Base-by-base conservation (phyloP, 2,888 invertebrate genomes). In the Onchidella celtica region DNA sequence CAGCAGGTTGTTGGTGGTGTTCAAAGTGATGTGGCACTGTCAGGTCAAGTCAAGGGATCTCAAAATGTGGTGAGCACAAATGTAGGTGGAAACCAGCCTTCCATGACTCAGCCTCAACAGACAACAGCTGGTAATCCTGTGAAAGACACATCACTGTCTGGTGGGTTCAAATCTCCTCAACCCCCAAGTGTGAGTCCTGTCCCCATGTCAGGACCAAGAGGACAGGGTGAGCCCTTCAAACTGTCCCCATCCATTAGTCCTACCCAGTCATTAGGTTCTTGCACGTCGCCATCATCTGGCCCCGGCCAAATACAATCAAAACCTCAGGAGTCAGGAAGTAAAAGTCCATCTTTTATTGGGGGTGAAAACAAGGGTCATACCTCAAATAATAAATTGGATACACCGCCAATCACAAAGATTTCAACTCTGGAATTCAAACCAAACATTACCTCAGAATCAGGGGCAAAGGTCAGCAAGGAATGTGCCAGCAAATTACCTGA, bases 361-460 rank as follows among this genome's bases (percentile, higher is more conserved):
- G 40, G 27, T 11, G 47, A 65, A 21, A 65, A 14, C 32, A 73
- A 73, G 11, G 32, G 65, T n/a, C n/a, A 66, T 27, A n/a, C 4
- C n/a, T 6, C 4, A 6, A n/a, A n/a, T 61, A n/a, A 32, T 6
- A 66, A 66, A 32, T 11, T 11, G 27, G 21, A 55, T 29, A 68
- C 55, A 14, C 3, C 14, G 0, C 3, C 34, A 24, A 32, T 24
- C 4, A 63, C 70, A 14, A 79, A 63, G 72, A 79, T 79, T n/a
- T 79, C 79, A 29, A 79, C 72, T n/a, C 63, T 79, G 21, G 72
- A 79, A 40, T 79, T 79, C 65, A 79, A 61, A 32, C 79, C 79
- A 36, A 32, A 40, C 17, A 3, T n/a, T 11, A 36, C 21, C 65
- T 32, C 47, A 11, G 14, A 11, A 9, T 74, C 73, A 24, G 47